These are phyloP conservation scores for Drosophila cardini DNA, from an alignment of 1,140 invertebrate species.

Conservation along the genomic window DNA sequence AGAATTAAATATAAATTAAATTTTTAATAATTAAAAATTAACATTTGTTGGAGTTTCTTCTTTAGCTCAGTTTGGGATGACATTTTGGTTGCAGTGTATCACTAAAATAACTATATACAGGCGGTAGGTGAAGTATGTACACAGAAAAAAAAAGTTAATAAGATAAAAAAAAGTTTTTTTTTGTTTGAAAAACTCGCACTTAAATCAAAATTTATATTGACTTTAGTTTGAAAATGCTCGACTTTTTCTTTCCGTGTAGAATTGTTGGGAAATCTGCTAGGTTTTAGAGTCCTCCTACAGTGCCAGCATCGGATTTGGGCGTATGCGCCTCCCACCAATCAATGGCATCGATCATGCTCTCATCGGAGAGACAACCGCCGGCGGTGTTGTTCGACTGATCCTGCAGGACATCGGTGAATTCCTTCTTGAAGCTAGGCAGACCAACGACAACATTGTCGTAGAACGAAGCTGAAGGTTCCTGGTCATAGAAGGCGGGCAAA, in stretches of 20 bases:
- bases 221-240: too few species aligned
- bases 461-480: conserved; percentile 63
- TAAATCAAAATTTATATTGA: too few species aligned
- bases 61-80: background rate
- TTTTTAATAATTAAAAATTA: conserved; percentile 5
- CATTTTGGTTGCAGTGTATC: conserved; percentile 55
- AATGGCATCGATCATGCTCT: conserved; percentile 85
- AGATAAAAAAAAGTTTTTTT: too few species aligned
- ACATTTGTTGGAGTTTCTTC: background rate
- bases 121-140: too few species aligned
- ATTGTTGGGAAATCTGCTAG: background rate
- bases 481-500: conserved; percentile 72
- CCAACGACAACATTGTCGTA: conserved; percentile 70
- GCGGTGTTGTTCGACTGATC: conserved; percentile 60
- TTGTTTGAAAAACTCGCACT: too few species aligned
- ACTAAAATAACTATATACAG: conserved; percentile 35
- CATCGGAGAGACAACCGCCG: conserved; percentile 74
- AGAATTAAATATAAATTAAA: conserved; percentile 5
- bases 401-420: conserved; percentile 79
- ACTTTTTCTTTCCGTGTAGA: too few species aligned
- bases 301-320: conserved; percentile 72
- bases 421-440: conserved; percentile 78
- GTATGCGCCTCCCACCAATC: conserved; percentile 86
- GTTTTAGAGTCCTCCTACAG: conserved; percentile 43
- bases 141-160: too few species aligned